Evolutionary conservation across 2,888 invertebrate genomes (phyloP).

Genomic region (Melieria picta): DNA sequence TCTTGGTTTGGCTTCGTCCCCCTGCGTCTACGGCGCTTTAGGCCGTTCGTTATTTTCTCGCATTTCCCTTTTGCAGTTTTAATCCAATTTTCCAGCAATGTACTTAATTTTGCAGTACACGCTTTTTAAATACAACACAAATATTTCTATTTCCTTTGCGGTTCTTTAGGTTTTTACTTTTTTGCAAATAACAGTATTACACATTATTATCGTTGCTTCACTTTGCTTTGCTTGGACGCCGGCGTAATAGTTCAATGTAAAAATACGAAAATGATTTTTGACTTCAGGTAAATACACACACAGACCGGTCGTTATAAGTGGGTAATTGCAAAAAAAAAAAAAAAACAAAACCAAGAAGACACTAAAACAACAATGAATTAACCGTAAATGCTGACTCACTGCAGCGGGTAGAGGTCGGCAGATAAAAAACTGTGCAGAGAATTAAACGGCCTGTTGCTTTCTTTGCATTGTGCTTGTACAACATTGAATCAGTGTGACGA

Average conservation of each 20-base stretch:
- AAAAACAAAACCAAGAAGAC: neutral
- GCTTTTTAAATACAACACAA: neutral
- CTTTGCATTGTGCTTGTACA: too few species aligned
- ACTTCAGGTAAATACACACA: neutral
- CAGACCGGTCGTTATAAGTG: neutral
- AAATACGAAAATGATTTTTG: slow-evolving; percentile 34
- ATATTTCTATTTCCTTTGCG: neutral
- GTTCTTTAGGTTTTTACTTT: neutral
- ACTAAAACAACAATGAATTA: neutral
- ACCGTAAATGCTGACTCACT: too few species aligned
- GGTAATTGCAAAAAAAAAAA: neutral
- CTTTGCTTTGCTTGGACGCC: neutral
- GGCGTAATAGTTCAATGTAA: slow-evolving; percentile 21
- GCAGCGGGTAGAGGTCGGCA: too few species aligned
- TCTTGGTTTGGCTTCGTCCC: slow-evolving; percentile 4
- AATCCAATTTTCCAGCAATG: slow-evolving; percentile 38
- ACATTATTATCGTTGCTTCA: neutral
- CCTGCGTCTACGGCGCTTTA: slow-evolving; percentile 4
- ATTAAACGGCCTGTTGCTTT: too few species aligned
- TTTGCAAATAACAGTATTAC: slow-evolving; percentile 20
- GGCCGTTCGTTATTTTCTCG: slow-evolving; percentile 13
- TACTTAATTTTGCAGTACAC: slow-evolving; percentile 28
- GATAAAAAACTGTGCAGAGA: too few species aligned
- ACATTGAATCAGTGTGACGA: too few species aligned
- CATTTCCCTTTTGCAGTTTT: slow-evolving; percentile 14